Conservation (phyloP, 2,113 vertebrate species). For the Hypocryptadius cinnamomeus region DNA sequence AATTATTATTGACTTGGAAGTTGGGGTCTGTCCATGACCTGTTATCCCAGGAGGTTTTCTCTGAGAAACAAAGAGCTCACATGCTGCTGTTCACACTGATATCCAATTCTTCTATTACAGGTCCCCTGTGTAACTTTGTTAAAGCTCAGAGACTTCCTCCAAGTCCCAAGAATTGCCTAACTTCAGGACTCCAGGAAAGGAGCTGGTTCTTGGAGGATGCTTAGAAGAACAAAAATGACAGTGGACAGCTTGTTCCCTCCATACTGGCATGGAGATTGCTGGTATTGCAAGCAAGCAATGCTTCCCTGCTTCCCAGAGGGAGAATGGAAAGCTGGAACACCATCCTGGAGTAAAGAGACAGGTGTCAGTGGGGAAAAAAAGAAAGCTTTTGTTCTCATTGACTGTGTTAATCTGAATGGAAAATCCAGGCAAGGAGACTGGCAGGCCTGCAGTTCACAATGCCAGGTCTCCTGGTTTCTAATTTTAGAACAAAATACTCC, state of each 20-base stretch:
- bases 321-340: constrained; percentile 31
- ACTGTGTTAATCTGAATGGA: constrained; percentile 15
- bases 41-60: not conserved
- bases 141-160: not conserved
- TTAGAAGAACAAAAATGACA: not conserved
- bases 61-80: not conserved
- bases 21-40: not conserved
- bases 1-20: not conserved
- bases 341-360: not conserved
- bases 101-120: not conserved
- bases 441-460: not conserved
- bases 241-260: not conserved
- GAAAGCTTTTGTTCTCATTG: constrained; percentile 8
- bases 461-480: constrained; percentile 27
- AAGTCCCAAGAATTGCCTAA: not conserved
- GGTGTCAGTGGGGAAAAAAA: not conserved
- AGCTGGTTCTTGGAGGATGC: not conserved
- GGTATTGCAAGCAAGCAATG: not conserved
- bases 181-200: not conserved
- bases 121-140: not conserved
- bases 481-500: constrained; percentile 32
- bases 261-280: not conserved
- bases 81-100: not conserved
- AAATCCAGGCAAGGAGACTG: constrained; percentile 39
- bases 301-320: not conserved